phyloP scores from a whole-genome alignment of 2,113 vertebrate genomes.

The Peromyscus polionotus region DNA sequence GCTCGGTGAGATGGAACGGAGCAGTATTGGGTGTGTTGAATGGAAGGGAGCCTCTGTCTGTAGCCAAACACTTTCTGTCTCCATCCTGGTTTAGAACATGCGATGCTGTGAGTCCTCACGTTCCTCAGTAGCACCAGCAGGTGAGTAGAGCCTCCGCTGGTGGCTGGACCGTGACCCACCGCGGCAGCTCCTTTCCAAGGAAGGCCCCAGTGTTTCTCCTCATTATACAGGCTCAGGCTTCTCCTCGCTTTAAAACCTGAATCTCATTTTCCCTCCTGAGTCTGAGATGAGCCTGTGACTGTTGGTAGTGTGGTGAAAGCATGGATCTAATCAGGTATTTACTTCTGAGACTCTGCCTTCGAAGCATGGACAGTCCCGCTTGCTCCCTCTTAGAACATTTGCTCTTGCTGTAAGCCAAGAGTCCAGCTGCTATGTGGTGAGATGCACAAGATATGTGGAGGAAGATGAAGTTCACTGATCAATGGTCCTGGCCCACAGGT shows the following conservation, averaged over 20 bases:
- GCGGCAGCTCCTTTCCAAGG: background rate
- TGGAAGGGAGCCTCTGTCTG: background rate
- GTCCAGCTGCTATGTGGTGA: background rate
- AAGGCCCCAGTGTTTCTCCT: background rate
- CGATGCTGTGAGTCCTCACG: background rate
- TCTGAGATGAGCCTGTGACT: background rate
- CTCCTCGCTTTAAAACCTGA: background rate
- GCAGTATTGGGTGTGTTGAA: background rate
- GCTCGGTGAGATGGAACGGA: too few species aligned
- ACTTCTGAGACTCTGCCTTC: background rate
- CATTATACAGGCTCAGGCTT: background rate
- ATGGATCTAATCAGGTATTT: background rate
- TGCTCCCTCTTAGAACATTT: background rate
- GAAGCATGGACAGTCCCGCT: fast-evolving
- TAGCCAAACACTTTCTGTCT: background rate
- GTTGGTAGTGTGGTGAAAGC: too few species aligned
- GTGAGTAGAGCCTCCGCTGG: background rate
- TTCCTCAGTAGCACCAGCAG: background rate
- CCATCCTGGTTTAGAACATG: background rate
- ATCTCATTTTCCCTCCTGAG: background rate
- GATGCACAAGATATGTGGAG: background rate
- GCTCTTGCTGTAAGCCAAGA: background rate
- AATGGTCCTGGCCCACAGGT: background rate
- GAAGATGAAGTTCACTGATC: background rate
- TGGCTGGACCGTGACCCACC: background rate